Percentiles rank a stretch among this genome's conserved stretches.
Evolutionary conservation across 2,113 vertebrate species (phyloP).

Genomic region (Clupea harengus): DNA sequence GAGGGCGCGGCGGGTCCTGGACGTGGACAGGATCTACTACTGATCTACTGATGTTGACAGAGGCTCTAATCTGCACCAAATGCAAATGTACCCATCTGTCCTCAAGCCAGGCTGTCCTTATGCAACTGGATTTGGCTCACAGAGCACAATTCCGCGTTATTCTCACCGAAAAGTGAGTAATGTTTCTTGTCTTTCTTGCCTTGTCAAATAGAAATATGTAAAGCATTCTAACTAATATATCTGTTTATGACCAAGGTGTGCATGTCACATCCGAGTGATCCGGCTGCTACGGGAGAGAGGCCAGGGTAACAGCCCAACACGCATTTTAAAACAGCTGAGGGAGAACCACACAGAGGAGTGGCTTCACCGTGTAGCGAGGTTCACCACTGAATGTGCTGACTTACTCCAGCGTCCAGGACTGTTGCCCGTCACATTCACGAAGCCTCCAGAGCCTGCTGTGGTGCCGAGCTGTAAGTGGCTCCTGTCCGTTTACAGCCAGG

Average conservation of each 20-base stretch:
- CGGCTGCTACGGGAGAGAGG: background rate
- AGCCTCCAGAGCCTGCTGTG: conserved; percentile 25
- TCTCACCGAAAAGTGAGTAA: conserved; percentile 26
- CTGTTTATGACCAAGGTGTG: conserved; percentile 23
- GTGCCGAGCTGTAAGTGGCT: conserved; percentile 35
- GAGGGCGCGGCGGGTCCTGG: conserved; percentile 24
- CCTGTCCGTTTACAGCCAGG: conserved; percentile 28
- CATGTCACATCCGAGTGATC: conserved; percentile 32
- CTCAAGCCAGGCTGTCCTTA: conserved; percentile 29
- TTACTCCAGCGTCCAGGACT: background rate
- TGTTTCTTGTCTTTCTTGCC: background rate
- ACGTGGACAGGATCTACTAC: conserved; percentile 27
- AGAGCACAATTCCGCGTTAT: conserved; percentile 21
- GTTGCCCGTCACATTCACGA: background rate
- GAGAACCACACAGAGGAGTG: conserved; percentile 33
- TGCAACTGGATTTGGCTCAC: conserved; percentile 26
- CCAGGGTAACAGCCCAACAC: conserved; percentile 21
- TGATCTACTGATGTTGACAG: conserved; percentile 33
- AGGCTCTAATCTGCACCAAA: conserved; percentile 35
- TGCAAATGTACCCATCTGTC: conserved; percentile 32
- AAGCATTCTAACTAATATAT: background rate
- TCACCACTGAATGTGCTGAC: conserved; percentile 24
- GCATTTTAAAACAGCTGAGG: background rate
- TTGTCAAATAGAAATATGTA: background rate
- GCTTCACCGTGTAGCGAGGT: conserved; percentile 4